Evolutionary conservation across 2,797 vertebrate species (phyloP).

Genomic region (Bucorvus abyssinicus): DNA sequence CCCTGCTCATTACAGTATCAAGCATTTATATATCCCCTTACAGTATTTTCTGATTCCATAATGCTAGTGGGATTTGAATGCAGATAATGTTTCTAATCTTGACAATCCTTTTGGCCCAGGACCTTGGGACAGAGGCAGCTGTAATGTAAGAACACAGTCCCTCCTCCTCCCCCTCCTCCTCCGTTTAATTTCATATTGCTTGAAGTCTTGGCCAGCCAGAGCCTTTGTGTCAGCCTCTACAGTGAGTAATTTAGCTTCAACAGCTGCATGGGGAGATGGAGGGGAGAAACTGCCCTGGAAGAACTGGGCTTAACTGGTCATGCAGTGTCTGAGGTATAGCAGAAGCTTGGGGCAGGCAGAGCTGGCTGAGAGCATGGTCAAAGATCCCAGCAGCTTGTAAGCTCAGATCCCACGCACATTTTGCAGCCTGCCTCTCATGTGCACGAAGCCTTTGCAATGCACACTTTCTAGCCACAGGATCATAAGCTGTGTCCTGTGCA

Average conservation of each 20-base stretch:
- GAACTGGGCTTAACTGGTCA: neutral
- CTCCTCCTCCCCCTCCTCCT: neutral
- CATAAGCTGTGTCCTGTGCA: neutral
- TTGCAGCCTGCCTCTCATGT: neutral
- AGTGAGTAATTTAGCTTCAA: neutral
- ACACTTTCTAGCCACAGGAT: neutral
- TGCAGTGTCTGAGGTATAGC: neutral
- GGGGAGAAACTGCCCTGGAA: neutral
- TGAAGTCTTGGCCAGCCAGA: neutral
- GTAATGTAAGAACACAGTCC: constrained; percentile 35
- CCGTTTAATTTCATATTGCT: constrained; percentile 3
- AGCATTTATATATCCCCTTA: constrained; percentile 40
- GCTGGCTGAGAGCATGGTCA: neutral
- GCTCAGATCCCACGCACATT: neutral
- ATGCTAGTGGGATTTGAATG: constrained; percentile 34
- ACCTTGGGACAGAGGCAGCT: neutral
- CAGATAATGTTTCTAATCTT: constrained; percentile 44
- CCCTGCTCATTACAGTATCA: constrained; percentile 44
- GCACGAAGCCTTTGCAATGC: neutral
- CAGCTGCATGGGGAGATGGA: neutral
- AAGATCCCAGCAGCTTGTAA: neutral
- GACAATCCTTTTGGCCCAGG: constrained; percentile 51
- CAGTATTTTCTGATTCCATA: constrained; percentile 41
- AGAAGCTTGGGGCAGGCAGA: neutral
- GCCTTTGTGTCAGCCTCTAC: neutral